These are phyloP conservation scores for Rhinogobio ventralis DNA, from an alignment of 2,797 vertebrate genomes.

Conservation along the genomic window DNA sequence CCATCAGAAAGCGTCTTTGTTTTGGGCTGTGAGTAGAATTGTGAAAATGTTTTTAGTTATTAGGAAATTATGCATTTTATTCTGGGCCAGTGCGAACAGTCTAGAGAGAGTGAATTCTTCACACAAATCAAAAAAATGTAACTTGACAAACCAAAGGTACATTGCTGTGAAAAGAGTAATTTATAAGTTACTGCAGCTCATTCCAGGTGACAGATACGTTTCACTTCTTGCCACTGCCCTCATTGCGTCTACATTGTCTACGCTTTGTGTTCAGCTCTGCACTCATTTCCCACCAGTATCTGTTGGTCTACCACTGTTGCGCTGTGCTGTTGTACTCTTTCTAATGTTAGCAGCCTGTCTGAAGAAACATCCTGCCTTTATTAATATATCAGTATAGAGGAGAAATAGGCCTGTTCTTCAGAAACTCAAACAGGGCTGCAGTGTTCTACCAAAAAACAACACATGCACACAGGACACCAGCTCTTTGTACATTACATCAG, in stretches of 20 bases:
- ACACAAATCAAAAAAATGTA: background rate
- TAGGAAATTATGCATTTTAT: slow-evolving; percentile 8
- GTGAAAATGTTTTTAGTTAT: background rate
- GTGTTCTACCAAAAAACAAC: background rate
- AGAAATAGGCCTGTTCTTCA: slow-evolving; percentile 24
- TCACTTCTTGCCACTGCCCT: slow-evolving; percentile 62
- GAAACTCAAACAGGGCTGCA: background rate
- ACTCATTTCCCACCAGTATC: slow-evolving; percentile 48
- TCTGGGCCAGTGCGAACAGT: background rate
- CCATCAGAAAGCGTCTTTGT: slow-evolving; percentile 23
- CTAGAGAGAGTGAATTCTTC: background rate
- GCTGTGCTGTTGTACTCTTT: slow-evolving; percentile 10
- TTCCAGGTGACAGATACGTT: slow-evolving; percentile 65
- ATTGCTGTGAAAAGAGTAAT: background rate
- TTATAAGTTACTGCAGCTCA: slow-evolving; percentile 57
- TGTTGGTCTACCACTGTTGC: slow-evolving; percentile 33
- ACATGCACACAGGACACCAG: background rate
- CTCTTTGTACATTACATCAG: slow-evolving; percentile 32
- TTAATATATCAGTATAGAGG: slow-evolving; percentile 42
- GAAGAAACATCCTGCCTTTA: slow-evolving; percentile 37
- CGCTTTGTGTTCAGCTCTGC: slow-evolving; percentile 20
- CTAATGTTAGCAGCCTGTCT: slow-evolving; percentile 39
- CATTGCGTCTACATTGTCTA: slow-evolving; percentile 29
- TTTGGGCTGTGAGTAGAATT: slow-evolving; percentile 26
- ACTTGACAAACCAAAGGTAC: slow-evolving; percentile 10